These are phyloP conservation scores for Lophochroa leadbeateri DNA, from an alignment of 2,113 vertebrate genomes.

Conservation along the genomic window DNA sequence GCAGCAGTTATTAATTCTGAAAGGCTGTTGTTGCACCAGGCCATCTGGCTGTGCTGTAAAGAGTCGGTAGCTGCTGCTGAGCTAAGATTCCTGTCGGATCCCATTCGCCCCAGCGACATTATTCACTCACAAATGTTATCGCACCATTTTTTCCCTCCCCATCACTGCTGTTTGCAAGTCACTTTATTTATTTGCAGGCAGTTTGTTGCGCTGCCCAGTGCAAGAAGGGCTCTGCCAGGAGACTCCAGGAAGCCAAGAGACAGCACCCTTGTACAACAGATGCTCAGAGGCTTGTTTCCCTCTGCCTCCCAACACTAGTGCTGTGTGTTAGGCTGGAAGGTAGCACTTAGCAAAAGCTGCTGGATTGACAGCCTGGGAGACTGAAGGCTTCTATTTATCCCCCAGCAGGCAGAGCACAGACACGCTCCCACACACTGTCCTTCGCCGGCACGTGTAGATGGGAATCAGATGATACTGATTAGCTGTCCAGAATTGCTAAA, in stretches of 20 bases:
- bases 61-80: constrained; percentile 69
- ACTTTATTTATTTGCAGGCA: constrained; percentile 2
- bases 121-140: constrained; percentile 58
- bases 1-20: constrained; percentile 81
- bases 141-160: background rate
- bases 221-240: background rate
- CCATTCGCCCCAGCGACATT: constrained; percentile 25
- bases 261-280: background rate
- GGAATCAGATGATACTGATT: background rate
- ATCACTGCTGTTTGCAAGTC: background rate
- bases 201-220: background rate
- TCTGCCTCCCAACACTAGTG: background rate
- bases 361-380: constrained; percentile 8
- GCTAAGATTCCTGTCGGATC: constrained; percentile 65
- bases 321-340: background rate
- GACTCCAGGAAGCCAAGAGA: background rate
- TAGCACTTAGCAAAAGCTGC: background rate
- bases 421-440: background rate
- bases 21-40: constrained; percentile 78
- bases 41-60: constrained; percentile 77
- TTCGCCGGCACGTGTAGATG: fast-evolving
- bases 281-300: background rate
- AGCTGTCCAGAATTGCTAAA: constrained; percentile 36
- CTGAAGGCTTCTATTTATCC: constrained; percentile 1
- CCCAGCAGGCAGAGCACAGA: constrained; percentile 28